Conservation (phyloP, 1,140 invertebrate species). For the Tetragnatha versicolor region DNA sequence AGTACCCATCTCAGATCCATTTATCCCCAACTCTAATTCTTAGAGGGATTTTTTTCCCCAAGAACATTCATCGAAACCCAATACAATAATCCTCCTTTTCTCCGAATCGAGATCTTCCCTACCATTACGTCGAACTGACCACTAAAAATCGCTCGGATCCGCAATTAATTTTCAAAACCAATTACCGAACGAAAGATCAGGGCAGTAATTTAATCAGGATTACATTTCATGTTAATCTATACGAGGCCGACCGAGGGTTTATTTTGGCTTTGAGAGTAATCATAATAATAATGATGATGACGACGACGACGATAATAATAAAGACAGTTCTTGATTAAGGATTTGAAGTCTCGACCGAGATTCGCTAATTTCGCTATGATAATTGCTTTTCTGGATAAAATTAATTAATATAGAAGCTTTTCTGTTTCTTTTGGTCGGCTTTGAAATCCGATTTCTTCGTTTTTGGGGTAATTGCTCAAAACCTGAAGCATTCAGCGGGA, state of each 20-base stretch:
- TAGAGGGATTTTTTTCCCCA: too few relatives aligned
- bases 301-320: too few relatives aligned
- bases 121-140: background rate
- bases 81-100: background rate
- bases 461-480: background rate
- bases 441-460: slow-evolving; percentile 12
- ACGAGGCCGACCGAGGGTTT: background rate
- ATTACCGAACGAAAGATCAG: slow-evolving; percentile 3
- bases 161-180: slow-evolving; percentile 30
- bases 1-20: too few relatives aligned
- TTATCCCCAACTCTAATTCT: too few relatives aligned
- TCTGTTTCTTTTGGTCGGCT: background rate
- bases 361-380: background rate
- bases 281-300: too few relatives aligned
- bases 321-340: too few relatives aligned
- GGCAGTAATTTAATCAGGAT: slow-evolving; percentile 26
- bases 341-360: too few relatives aligned
- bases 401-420: slow-evolving; percentile 1
- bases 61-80: too few relatives aligned
- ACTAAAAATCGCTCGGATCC: background rate
- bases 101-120: background rate
- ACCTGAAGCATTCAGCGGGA: slow-evolving; percentile 6
- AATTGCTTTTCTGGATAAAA: slow-evolving; percentile 4
- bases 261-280: too few relatives aligned
- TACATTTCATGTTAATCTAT: slow-evolving; percentile 21